Evolutionary conservation across 2,113 vertebrate genomes (phyloP).

Genomic region (Ahaetulla prasina): DNA sequence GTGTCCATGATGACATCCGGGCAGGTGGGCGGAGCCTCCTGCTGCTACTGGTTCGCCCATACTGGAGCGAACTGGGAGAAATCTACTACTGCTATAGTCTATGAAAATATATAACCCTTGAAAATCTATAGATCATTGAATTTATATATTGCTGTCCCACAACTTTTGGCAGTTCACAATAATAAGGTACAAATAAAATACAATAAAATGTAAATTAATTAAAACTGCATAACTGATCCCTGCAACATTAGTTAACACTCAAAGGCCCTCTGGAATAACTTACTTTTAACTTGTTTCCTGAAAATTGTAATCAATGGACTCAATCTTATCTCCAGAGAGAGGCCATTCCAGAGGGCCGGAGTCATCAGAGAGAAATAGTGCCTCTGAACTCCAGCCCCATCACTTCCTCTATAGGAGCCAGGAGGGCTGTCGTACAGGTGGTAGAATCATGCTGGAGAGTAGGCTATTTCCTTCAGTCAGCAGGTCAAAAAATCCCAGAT

Average conservation of each 20-base stretch:
- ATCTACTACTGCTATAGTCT: too few relatives aligned
- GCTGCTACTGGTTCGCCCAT: too few relatives aligned
- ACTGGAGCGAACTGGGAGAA: too few relatives aligned
- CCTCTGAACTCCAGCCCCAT: neutral
- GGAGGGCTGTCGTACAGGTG: too few relatives aligned
- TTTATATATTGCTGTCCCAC: neutral
- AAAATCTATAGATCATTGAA: neutral
- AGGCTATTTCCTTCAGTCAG: too few relatives aligned
- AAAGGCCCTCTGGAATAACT: neutral
- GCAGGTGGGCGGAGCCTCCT: too few relatives aligned
- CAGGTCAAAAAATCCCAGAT: too few relatives aligned
- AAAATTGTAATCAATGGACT: neutral
- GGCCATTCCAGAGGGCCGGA: neutral
- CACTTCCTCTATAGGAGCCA: neutral
- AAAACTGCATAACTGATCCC: neutral
- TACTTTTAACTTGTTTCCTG: neutral
- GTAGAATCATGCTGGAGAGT: too few relatives aligned
- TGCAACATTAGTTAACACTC: neutral
- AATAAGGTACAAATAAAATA: neutral
- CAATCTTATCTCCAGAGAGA: neutral
- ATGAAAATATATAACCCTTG: too few relatives aligned
- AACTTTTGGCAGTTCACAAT: neutral
- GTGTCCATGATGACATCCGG: too few relatives aligned
- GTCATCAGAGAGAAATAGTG: neutral
- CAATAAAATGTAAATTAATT: neutral